phyloP scores from a whole-genome alignment of 1,140 invertebrate species.

The Drosophila willistoni region DNA sequence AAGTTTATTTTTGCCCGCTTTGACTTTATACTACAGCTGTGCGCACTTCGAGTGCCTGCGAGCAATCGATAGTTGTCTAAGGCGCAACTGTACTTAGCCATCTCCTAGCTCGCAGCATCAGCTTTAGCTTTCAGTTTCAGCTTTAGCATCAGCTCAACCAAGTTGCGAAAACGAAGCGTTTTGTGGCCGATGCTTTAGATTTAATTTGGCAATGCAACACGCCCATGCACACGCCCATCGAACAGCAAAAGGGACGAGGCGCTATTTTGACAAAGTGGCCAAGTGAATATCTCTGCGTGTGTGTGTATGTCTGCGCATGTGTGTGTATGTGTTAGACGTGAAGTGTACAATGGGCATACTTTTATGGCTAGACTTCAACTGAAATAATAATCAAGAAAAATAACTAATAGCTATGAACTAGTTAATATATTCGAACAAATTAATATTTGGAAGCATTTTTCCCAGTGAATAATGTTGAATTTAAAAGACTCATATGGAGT shows the following conservation, averaged over 20 bases:
- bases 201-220: constrained; percentile 48
- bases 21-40: constrained; percentile 57
- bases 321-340: background rate
- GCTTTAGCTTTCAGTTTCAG: constrained; percentile 13
- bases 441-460: no score
- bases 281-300: constrained; percentile 31
- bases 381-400: no score
- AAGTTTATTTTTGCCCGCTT: constrained; percentile 68
- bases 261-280: constrained; percentile 57
- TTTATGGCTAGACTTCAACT: no score
- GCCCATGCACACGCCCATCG: constrained; percentile 10
- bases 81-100: constrained; percentile 48
- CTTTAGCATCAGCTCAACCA: background rate
- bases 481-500: no score
- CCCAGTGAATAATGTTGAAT: no score
- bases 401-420: no score
- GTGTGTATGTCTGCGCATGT: background rate
- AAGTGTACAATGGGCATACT: constrained; percentile 45
- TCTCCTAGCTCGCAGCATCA: background rate
- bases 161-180: constrained; percentile 38
- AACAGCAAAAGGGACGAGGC: constrained; percentile 53
- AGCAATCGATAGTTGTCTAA: constrained; percentile 57
- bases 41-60: constrained; percentile 14
- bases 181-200: constrained; percentile 51
- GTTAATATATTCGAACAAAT: no score